These are phyloP conservation scores for Girardinichthys multiradiatus DNA, from an alignment of 2,113 vertebrate genomes.

Conservation along the genomic window DNA sequence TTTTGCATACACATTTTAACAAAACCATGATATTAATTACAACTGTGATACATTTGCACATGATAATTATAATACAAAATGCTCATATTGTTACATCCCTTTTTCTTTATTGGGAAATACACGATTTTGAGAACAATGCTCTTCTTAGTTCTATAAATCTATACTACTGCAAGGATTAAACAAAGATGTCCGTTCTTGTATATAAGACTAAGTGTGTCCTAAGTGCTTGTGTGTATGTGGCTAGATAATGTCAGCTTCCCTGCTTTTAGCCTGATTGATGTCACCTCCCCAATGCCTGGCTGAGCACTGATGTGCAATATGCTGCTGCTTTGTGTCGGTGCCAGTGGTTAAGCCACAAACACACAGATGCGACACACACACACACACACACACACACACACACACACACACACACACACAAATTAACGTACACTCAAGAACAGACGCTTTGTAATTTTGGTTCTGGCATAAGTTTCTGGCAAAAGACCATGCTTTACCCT, in stretches of 20 bases:
- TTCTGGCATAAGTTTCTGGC: slow-evolving; percentile 50
- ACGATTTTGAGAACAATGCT: slow-evolving; percentile 43
- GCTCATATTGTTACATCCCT: background rate
- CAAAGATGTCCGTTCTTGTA: slow-evolving; percentile 49
- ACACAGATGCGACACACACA: too few relatives aligned
- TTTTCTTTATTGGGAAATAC: background rate
- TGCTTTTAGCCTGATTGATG: slow-evolving; percentile 67
- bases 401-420: background rate
- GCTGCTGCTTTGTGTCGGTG: slow-evolving; percentile 33
- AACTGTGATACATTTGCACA: too few relatives aligned
- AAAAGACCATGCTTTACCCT: slow-evolving; percentile 34
- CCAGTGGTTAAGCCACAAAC: slow-evolving; percentile 10
- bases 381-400: background rate
- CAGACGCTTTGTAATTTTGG: slow-evolving; percentile 13
- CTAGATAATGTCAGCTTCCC: slow-evolving; percentile 34
- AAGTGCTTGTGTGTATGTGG: slow-evolving; percentile 2
- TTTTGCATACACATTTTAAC: too few relatives aligned
- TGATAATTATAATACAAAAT: background rate
- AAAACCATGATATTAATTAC: too few relatives aligned
- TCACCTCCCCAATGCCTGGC: slow-evolving; percentile 45
- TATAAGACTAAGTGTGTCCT: slow-evolving; percentile 28
- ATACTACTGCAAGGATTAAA: slow-evolving; percentile 44
- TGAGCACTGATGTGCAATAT: slow-evolving; percentile 46
- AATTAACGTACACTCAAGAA: slow-evolving; percentile 2
- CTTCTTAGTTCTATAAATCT: slow-evolving; percentile 34